phyloP scores from a whole-genome alignment of 2,797 vertebrate species.

The Sus cebifrons region DNA sequence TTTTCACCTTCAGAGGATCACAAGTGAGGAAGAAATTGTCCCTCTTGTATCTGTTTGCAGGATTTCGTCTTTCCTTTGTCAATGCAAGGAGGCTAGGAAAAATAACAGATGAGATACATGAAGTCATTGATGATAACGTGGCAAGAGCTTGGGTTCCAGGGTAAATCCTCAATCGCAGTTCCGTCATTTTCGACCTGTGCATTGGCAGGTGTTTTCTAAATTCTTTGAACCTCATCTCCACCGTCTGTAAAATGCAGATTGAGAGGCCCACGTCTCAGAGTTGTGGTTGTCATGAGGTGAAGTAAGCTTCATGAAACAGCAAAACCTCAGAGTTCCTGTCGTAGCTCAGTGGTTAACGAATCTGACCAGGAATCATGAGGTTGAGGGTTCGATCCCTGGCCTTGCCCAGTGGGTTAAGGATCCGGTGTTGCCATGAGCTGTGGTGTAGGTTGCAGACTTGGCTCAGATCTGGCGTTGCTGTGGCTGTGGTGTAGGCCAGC shows the following conservation, averaged over 20 bases:
- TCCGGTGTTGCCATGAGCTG: too few species aligned
- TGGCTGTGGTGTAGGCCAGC: too few species aligned
- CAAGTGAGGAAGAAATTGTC: constrained; percentile 3
- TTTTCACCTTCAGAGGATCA: neutral
- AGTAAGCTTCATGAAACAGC: neutral
- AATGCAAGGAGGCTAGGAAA: neutral
- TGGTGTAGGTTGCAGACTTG: too few species aligned
- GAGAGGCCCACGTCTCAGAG: neutral
- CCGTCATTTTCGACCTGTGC: neutral
- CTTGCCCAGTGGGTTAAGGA: too few species aligned
- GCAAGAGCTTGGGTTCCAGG: constrained; percentile 8
- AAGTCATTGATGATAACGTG: neutral
- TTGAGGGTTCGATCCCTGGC: too few species aligned
- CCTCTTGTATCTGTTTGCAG: neutral
- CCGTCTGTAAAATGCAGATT: neutral
- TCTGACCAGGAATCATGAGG: too few species aligned
- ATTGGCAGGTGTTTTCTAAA: neutral
- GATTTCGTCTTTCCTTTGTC: constrained; percentile 11
- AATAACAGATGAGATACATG: neutral
- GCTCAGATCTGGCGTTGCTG: too few species aligned
- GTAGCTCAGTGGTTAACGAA: too few species aligned
- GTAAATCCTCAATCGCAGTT: constrained; percentile 18
- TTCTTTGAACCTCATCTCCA: neutral
- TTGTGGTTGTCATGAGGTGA: neutral
- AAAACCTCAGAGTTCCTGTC: neutral